phyloP scores from a whole-genome alignment of 2,888 invertebrate species.

The Patella pellucida region DNA sequence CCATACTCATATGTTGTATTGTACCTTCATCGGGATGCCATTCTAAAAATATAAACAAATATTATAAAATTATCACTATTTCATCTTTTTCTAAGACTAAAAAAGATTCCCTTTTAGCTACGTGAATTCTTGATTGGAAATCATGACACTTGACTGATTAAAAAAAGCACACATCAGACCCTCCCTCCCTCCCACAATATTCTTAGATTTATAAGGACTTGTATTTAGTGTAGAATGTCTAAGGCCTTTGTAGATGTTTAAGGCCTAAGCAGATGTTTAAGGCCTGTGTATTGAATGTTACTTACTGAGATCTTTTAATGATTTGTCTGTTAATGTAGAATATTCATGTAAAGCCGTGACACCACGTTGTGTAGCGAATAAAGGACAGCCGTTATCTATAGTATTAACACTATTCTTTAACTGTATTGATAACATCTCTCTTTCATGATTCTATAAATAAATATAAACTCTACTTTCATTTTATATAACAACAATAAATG shows the following conservation, averaged over 20 bases:
- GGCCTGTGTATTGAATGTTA: background rate
- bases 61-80: no score
- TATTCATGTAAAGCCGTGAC: conserved; percentile 76
- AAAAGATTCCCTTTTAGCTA: no score
- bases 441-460: conserved; percentile 73
- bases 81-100: no score
- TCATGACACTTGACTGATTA: no score
- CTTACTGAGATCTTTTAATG: conserved; percentile 46
- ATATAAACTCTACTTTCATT: background rate
- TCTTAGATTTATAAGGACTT: no score
- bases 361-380: conserved; percentile 71
- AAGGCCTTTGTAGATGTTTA: no score
- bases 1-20: conserved; percentile 57
- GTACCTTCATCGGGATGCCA: conserved; percentile 51
- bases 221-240: no score
- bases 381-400: conserved; percentile 73
- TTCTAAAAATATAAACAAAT: conserved; percentile 45
- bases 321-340: conserved; percentile 68
- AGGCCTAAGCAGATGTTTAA: background rate
- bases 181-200: no score
- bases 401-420: conserved; percentile 75
- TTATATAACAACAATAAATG: background rate
- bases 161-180: no score
- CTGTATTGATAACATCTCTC: conserved; percentile 78
- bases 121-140: no score